Evolutionary conservation across 2,888 invertebrate genomes (phyloP).

Genomic region (Monoplex corrugatus): DNA sequence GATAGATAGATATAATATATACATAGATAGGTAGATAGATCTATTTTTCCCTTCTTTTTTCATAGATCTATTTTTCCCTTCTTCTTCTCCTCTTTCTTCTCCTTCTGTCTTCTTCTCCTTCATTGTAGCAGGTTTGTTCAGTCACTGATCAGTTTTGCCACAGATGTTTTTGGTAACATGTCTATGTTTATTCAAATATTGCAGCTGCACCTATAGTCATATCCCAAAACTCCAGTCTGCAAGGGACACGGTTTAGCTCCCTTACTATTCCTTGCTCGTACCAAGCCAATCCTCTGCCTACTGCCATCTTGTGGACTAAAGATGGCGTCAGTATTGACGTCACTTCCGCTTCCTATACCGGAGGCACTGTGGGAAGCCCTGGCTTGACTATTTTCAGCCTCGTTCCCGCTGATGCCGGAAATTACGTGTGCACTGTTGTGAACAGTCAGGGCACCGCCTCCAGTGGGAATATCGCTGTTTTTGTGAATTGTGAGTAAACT

Average conservation of each 20-base stretch:
- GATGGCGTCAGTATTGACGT: conserved; percentile 4
- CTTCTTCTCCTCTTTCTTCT: too few species aligned
- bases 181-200: background rate
- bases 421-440: conserved; percentile 54
- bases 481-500: conserved; percentile 23
- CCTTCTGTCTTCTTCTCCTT: too few species aligned
- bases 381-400: conserved; percentile 54
- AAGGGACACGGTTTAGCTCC: background rate
- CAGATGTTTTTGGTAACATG: background rate
- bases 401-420: conserved; percentile 49
- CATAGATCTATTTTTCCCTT: too few species aligned
- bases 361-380: conserved; percentile 48
- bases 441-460: conserved; percentile 43
- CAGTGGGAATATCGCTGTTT: conserved; percentile 11
- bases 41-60: too few species aligned
- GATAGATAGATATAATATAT: too few species aligned
- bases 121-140: too few species aligned
- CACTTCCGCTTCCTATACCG: conserved; percentile 48
- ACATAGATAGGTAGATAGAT: too few species aligned
- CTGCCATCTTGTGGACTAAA: conserved; percentile 35
- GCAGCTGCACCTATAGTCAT: conserved; percentile 27
- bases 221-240: background rate
- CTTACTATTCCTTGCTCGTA: conserved; percentile 48
- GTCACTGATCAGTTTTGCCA: too few species aligned
- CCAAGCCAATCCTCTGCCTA: conserved; percentile 32